Base-by-base conservation (phyloP, 2,797 vertebrate species). In the Harpagifer antarcticus region DNA sequence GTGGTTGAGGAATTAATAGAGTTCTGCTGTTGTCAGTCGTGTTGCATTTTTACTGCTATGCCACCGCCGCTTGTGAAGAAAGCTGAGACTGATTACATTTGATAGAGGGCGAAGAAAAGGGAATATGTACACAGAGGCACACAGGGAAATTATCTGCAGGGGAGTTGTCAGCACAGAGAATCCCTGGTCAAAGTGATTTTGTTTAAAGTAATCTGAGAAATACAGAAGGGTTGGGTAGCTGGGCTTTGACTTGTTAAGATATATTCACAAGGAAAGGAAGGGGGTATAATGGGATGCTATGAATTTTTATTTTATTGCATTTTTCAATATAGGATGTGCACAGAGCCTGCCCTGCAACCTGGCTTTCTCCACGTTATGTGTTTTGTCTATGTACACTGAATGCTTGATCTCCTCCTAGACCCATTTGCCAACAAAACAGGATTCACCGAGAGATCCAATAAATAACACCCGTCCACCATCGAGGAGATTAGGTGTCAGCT, bases 401-500 rank as follows among this genome's bases (percentile, higher is more conserved):
- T 82, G 75, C 76, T 82, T 84, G 72, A 86, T 88, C 82, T 81
- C 75, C 61, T 75, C 43, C 40, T 9, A 9, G 78, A 75, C 43
- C 73, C 62, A 82, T 89, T 79, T 50, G 42, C 84, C 84, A 88
- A 58, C 71, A 44, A 86, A 91, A 91, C 89, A 87, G 79, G 83
- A 90, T 87, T 90, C 88, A 87, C 87, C 0, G 62, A 58, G 76
- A 88, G 87, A 89, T 82, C 82, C 86, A 87, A 91, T 90, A 93
- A 92, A 94, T 94, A 94, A 92, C 86, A 69, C 55, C 49, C 20
- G 86, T 89, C 91, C 88, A 75, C 91, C 90, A 91, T 85, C 82
- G 89, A 86, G 91, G 86, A 90, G 91, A 95, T 95, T 93, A 94
- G 88, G 88, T 95, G 94, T 95, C 94, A 92, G 89, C 89, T 86